Conservation (phyloP, 2,113 vertebrate species). For the Lagopus leucura region DNA sequence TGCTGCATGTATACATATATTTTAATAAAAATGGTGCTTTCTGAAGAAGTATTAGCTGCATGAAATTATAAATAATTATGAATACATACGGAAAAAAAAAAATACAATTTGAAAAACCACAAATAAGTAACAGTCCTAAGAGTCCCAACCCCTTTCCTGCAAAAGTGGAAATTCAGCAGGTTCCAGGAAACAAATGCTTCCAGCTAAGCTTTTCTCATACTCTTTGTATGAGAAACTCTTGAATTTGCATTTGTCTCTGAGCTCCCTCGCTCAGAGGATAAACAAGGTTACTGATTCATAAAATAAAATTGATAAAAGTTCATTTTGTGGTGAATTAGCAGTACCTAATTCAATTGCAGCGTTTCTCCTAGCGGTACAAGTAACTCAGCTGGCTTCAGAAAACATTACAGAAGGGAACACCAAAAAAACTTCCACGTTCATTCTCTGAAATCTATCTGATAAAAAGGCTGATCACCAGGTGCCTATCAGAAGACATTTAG, state of each 20-base stretch:
- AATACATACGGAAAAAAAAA: conserved; percentile 10
- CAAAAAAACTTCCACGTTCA: not conserved
- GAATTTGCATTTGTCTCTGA: not conserved
- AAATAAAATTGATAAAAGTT: not conserved
- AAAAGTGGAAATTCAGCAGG: not conserved
- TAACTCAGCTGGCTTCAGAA: not conserved
- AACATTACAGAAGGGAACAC: not conserved
- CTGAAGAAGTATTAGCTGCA: not conserved
- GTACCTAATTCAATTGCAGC: not conserved
- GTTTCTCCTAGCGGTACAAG: fast-evolving
- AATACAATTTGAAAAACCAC: not conserved
- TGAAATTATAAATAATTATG: conserved; percentile 14
- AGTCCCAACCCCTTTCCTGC: not conserved
- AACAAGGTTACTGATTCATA: not conserved
- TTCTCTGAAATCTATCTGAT: not conserved
- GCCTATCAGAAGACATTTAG: not conserved
- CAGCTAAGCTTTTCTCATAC: not conserved
- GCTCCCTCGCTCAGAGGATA: not conserved
- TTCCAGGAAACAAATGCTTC: not conserved
- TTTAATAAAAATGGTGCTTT: not conserved
- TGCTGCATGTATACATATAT: not conserved
- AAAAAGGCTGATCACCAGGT: not conserved
- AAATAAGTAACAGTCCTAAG: not conserved
- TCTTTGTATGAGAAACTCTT: fast-evolving
- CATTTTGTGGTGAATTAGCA: not conserved